A percentile compares a stretch with the other conserved stretches of the same genome.
phyloP scores from a whole-genome alignment of 2,888 invertebrate species.

The Halocaridina rubra region DNA sequence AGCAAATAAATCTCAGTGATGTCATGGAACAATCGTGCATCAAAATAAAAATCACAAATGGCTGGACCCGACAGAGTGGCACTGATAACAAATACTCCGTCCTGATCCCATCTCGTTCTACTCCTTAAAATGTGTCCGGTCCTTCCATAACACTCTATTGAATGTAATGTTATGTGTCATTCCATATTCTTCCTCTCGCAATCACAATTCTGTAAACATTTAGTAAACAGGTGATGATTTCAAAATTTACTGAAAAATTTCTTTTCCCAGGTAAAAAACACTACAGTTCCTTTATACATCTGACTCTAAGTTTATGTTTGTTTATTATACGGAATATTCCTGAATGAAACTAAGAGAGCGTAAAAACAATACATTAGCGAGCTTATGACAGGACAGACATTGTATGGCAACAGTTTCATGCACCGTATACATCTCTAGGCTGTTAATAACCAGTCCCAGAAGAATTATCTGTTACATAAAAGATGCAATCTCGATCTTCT shows the following conservation, averaged over 20 bases:
- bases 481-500: no score
- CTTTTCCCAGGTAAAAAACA: no score
- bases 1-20: no score
- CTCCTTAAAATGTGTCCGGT: background rate
- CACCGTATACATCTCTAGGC: conserved; percentile 52
- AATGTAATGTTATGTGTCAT: background rate
- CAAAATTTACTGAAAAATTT: no score
- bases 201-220: no score
- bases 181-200: no score
- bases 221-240: no score
- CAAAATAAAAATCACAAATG: background rate
- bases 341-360: background rate
- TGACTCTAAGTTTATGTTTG: no score
- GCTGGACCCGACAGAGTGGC: background rate
- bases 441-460: conserved; percentile 20
- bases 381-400: conserved; percentile 36
- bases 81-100: background rate
- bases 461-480: conserved; percentile 11
- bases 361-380: background rate
- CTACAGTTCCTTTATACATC: no score
- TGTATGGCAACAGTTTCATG: conserved; percentile 48
- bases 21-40: no score
- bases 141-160: background rate
- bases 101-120: background rate
- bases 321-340: no score